A percentile compares a stretch with the other conserved stretches of the same genome.
Evolutionary conservation across 2,797 vertebrate species (phyloP).

Genomic region (Hydrolagus colliei): DNA sequence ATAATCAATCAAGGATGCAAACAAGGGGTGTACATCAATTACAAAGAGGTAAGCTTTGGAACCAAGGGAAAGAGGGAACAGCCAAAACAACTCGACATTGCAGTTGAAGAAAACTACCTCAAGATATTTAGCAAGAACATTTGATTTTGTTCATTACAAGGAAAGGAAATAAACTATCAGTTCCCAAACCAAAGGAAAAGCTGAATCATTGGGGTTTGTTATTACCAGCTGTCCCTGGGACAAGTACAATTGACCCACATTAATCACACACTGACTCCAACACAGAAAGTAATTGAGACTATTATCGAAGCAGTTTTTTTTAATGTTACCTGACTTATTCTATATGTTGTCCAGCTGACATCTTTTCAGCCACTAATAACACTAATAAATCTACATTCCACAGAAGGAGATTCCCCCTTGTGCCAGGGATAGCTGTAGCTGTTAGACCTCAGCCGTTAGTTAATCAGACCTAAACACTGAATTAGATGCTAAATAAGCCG

Average conservation of each 20-base stretch:
- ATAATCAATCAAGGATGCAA: not conserved
- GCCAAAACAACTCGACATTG: too few species aligned
- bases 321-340: too few species aligned
- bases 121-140: not conserved
- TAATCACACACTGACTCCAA: not conserved
- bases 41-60: not conserved
- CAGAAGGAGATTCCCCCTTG: not conserved
- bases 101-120: not conserved
- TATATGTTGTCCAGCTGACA: too few species aligned
- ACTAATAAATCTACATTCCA: not conserved
- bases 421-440: not conserved
- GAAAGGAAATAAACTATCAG: too few species aligned
- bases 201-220: too few species aligned
- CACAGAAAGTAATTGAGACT: not conserved
- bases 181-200: not conserved
- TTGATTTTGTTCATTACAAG: slow-evolving; percentile 16
- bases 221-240: not conserved
- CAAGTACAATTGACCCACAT: not conserved
- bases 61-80: not conserved
- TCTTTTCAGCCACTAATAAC: too few species aligned
- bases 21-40: not conserved
- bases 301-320: not conserved
- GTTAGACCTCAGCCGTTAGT: not conserved
- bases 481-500: not conserved
- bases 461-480: not conserved